Percentiles rank a stretch among this genome's conserved stretches.
phyloP scores from a whole-genome alignment of 2,113 vertebrate species.

The Peromyscus leucopus region DNA sequence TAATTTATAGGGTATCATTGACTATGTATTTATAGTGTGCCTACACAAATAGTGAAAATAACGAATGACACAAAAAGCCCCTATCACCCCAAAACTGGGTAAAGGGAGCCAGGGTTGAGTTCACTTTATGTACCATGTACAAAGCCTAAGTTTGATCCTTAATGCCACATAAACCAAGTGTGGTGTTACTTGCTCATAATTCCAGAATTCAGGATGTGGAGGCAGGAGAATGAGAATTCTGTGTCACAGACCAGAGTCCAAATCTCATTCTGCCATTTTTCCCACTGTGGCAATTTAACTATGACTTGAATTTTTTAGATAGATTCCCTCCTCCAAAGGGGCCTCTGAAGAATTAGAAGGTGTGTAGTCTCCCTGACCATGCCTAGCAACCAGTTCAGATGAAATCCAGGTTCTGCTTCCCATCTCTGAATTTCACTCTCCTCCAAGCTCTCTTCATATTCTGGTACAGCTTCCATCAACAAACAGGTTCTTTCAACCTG shows the following conservation, averaged over 20 bases:
- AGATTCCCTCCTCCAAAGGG: background rate
- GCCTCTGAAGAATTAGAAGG: background rate
- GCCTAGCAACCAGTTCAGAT: background rate
- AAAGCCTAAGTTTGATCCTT: background rate
- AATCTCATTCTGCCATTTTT: background rate
- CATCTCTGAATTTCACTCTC: background rate
- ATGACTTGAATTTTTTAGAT: background rate
- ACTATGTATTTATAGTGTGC: background rate
- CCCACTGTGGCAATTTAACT: background rate
- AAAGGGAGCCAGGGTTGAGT: no score
- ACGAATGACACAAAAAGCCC: background rate
- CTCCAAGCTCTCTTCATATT: background rate
- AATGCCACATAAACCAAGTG: background rate
- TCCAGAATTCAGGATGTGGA: background rate
- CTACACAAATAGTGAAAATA: background rate
- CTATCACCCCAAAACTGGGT: background rate
- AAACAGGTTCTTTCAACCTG: slow-evolving; percentile 12
- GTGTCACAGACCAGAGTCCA: background rate
- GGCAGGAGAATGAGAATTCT: background rate
- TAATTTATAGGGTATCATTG: background rate
- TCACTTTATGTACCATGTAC: background rate
- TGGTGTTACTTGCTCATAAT: background rate
- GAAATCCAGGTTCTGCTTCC: background rate
- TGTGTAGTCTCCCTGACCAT: background rate
- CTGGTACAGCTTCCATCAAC: background rate